Conservation (phyloP, 2,113 vertebrate species). For the Psephotus haematonotus region DNA sequence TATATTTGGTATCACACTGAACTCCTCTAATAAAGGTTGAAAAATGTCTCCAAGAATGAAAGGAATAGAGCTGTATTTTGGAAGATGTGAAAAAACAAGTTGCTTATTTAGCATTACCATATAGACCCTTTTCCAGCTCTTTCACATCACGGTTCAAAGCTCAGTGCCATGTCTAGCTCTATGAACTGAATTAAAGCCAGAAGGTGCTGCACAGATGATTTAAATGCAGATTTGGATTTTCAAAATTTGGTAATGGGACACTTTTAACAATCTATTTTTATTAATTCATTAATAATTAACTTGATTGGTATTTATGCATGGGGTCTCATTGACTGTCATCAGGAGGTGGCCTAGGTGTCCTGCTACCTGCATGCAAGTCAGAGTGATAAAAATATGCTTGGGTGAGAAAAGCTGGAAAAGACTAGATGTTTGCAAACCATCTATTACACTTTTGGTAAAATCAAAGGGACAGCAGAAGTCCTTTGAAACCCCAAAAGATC, state of each 20-base stretch:
- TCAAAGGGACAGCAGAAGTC: neutral
- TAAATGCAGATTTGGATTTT: neutral
- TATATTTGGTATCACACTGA: slow-evolving; percentile 20
- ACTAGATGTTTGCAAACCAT: neutral
- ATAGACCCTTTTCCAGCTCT: neutral
- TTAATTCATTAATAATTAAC: neutral
- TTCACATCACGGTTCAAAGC: neutral
- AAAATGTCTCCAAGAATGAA: neutral
- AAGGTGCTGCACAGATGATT: neutral
- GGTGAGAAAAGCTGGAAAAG: neutral
- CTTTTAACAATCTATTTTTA: neutral
- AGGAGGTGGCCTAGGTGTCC: neutral
- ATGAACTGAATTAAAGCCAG: neutral
- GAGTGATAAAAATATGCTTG: neutral
- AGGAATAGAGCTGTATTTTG: neutral
- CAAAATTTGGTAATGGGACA: neutral
- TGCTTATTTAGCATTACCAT: neutral
- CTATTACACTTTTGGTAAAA: neutral
- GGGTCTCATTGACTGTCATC: neutral
- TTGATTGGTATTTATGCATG: neutral
- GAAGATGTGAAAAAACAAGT: neutral
- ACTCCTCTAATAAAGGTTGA: neutral
- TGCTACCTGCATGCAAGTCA: neutral
- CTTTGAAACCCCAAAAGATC: neutral
- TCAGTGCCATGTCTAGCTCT: neutral